Conservation (phyloP, 2,797 vertebrate genomes). For the Tachyglossus aculeatus region DNA sequence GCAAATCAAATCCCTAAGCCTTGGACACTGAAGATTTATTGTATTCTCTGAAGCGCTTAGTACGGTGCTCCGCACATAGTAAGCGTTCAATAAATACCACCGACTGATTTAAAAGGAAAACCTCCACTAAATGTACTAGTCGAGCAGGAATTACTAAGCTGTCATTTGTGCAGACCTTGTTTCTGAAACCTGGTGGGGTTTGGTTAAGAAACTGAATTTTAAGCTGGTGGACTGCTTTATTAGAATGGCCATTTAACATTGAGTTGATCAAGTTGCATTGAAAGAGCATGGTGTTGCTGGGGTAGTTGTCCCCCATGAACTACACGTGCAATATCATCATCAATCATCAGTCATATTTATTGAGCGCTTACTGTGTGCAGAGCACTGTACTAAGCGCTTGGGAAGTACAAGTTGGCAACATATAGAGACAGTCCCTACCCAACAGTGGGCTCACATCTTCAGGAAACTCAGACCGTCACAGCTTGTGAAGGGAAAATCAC, state of each 20-base stretch:
- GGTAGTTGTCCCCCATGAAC: neutral
- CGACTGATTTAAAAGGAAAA: too few relatives aligned
- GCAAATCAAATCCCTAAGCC: neutral
- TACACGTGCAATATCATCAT: neutral
- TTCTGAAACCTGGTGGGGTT: neutral
- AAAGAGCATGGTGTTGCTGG: neutral
- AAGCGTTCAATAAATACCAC: neutral
- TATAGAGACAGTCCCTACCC: too few relatives aligned
- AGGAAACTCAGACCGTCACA: conserved; percentile 32
- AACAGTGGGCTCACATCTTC: too few relatives aligned
- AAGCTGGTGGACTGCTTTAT: neutral
- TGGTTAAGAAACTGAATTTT: neutral
- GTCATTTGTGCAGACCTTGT: neutral
- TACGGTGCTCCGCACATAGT: neutral
- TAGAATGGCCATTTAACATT: conserved; percentile 8
- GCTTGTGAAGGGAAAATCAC: conserved; percentile 45
- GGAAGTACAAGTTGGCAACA: too few relatives aligned
- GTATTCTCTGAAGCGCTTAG: neutral
- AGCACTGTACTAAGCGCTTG: too few relatives aligned
- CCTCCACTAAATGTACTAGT: too few relatives aligned
- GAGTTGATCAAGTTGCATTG: neutral
- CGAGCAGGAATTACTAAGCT: too few relatives aligned
- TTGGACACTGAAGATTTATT: conserved; percentile 5
- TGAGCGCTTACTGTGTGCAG: too few relatives aligned
- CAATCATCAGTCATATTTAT: too few relatives aligned